Conservation (phyloP, 2,797 vertebrate species). For the Sarcoramphus papa region DNA sequence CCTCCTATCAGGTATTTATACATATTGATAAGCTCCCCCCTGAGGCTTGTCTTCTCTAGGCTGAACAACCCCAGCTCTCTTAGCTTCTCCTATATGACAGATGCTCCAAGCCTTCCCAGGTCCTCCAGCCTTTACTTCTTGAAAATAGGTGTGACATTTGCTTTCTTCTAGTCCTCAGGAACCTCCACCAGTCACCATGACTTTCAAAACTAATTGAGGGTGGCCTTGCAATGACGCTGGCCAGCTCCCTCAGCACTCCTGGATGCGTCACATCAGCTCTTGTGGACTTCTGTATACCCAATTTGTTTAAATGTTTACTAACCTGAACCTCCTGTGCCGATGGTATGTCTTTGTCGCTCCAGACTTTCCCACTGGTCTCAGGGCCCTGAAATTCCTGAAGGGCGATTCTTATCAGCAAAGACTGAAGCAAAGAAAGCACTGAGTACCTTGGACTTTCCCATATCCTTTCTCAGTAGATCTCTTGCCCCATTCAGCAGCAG, state of each 20-base stretch:
- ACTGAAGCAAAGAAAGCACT: background rate
- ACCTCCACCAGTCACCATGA: background rate
- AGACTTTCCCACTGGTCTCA: background rate
- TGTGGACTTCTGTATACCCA: background rate
- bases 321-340: background rate
- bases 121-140: background rate
- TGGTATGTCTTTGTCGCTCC: background rate
- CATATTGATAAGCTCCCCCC: background rate
- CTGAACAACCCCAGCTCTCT: background rate
- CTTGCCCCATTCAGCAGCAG: background rate
- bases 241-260: background rate
- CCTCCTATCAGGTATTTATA: background rate
- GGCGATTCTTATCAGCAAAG: background rate
- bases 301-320: background rate
- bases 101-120: background rate
- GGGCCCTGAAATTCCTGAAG: background rate
- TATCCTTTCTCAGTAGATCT: background rate
- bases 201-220: background rate
- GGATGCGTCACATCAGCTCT: background rate
- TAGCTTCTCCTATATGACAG: background rate
- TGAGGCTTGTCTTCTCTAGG: background rate
- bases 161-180: background rate
- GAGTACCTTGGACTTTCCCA: background rate
- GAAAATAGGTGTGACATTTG: background rate
- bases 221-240: accelerated